Conservation (phyloP, 2,888 invertebrate genomes). For the Rhorus exstirpatorius region DNA sequence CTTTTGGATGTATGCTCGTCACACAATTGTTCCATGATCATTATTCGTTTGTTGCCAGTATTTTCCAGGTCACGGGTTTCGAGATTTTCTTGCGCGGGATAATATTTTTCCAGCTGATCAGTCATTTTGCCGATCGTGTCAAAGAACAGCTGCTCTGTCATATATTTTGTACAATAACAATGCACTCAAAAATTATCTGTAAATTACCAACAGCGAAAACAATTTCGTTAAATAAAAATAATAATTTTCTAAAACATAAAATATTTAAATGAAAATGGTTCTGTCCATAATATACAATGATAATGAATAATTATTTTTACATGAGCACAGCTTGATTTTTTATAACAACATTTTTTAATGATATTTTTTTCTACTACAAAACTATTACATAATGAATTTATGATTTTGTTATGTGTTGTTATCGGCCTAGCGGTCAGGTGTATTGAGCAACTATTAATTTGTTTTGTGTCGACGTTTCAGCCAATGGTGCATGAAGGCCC, state of each 20-base stretch:
- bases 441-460: too few relatives aligned
- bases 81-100: not conserved
- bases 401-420: too few relatives aligned
- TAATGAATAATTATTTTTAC: too few relatives aligned
- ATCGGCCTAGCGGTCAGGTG: too few relatives aligned
- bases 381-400: too few relatives aligned
- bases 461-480: too few relatives aligned
- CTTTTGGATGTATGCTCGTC: not conserved
- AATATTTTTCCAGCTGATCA: not conserved
- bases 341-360: too few relatives aligned
- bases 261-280: too few relatives aligned
- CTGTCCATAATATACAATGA: too few relatives aligned
- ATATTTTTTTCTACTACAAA: too few relatives aligned
- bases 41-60: not conserved
- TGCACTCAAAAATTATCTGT: constrained; percentile 22
- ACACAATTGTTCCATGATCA: constrained; percentile 1
- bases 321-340: too few relatives aligned
- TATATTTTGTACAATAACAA: not conserved
- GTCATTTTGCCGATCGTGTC: not conserved
- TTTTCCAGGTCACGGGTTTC: not conserved
- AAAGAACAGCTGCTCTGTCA: not conserved
- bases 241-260: not conserved
- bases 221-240: not conserved
- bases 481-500: too few relatives aligned
- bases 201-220: not conserved